Percentiles rank a stretch among this genome's conserved stretches.
These are phyloP conservation scores for Molanna angustata DNA, from an alignment of 2,888 invertebrate genomes.

Conservation along the genomic window DNA sequence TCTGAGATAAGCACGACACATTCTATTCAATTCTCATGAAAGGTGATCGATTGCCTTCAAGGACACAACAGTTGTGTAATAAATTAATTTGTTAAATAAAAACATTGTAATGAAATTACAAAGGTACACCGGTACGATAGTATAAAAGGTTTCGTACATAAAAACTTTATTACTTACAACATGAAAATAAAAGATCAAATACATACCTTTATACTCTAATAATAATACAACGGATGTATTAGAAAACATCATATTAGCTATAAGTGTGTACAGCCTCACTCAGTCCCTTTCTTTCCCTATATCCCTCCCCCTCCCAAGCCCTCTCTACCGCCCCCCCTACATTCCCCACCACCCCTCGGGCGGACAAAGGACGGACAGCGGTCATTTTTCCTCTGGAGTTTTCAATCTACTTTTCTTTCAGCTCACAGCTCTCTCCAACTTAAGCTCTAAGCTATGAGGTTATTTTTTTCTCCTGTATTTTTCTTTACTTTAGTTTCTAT, in stretches of 20 bases:
- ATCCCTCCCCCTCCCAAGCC: conserved; percentile 23
- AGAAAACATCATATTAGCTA: conserved; percentile 28
- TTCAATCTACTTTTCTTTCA: conserved; percentile 44
- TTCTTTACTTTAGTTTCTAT: conserved; percentile 32
- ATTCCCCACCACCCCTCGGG: conserved; percentile 38
- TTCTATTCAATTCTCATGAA: too few relatives aligned
- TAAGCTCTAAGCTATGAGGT: conserved; percentile 33
- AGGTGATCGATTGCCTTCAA: too few relatives aligned
- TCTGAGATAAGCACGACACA: too few relatives aligned
- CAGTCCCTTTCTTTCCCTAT: conserved; percentile 18
- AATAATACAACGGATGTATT: conserved; percentile 19
- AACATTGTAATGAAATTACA: too few relatives aligned
- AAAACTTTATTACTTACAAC: too few relatives aligned
- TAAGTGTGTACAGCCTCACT: conserved; percentile 20
- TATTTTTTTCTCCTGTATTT: conserved; percentile 32
- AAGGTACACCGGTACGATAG: too few relatives aligned
- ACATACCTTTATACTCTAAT: not conserved
- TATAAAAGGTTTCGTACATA: too few relatives aligned
- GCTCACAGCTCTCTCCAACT: conserved; percentile 33
- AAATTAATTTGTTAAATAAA: too few relatives aligned
- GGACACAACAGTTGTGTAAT: too few relatives aligned
- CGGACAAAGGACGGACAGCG: conserved; percentile 43
- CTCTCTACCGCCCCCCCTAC: conserved; percentile 32
- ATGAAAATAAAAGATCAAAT: not conserved
- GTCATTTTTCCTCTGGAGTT: conserved; percentile 54